Conservation (phyloP, 53 echinoderm and acorn worm genomes). For the Antedon mediterranea region DNA sequence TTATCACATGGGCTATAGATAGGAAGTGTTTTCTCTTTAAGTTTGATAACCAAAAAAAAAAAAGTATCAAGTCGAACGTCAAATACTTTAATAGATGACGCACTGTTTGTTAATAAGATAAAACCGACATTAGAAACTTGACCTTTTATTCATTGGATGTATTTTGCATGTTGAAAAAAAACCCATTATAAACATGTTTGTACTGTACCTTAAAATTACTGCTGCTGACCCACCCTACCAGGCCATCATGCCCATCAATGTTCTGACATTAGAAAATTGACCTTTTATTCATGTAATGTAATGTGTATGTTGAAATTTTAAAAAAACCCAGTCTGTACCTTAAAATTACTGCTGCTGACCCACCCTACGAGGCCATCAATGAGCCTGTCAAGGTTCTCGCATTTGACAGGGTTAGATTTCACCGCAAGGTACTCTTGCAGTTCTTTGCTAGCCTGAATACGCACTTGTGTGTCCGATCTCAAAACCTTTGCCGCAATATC, state of each 20-base stretch:
- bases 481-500: constrained; percentile 48
- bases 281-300: no score
- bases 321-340: constrained; percentile 48
- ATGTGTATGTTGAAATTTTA: not conserved
- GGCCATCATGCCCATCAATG: constrained; percentile 67
- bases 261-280: no score
- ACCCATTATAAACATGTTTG: no score
- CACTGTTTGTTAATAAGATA: no score
- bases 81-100: no score
- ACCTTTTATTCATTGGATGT: no score
- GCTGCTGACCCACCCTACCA: constrained; percentile 79
- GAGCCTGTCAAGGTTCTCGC: constrained; percentile 78
- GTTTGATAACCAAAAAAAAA: no score
- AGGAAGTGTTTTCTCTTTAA: no score
- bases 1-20: no score
- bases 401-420: constrained; percentile 35
- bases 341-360: constrained; percentile 95
- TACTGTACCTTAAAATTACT: constrained; percentile 97
- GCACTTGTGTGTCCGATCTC: constrained; percentile 53
- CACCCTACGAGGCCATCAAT: constrained; percentile 66
- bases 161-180: not conserved
- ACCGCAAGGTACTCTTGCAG: constrained; percentile 65
- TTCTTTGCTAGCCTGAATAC: constrained; percentile 68
- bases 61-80: no score
- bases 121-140: no score